Base-by-base conservation (phyloP, 1,140 invertebrate genomes). In the Brachystomella parvula region DNA sequence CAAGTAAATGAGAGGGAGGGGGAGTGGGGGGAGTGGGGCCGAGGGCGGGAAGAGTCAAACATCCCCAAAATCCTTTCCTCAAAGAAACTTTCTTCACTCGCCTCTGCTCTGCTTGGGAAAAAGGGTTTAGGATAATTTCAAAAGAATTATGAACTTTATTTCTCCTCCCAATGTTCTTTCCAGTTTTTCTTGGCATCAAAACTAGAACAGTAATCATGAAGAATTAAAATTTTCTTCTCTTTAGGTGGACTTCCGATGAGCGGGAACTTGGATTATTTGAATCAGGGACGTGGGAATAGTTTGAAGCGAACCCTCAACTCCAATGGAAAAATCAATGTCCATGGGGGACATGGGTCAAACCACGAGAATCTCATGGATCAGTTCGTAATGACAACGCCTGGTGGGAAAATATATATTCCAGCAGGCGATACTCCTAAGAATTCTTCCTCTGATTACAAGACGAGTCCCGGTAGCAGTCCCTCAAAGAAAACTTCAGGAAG, bases 391-490 rank as follows among this genome's bases (percentile, higher is more conserved):
- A 85, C 90, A 77, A 92, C 89, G 63, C 86, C 89, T 71, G 91
- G 89, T 68, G 91, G 90, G 76, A 92, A 90, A 82, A 90, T 93
- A 77, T 94, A 92, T 82, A 90, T 93, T 84, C 90, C 90, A 79
- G 26, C 31, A 58, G 59, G 49, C 87, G 89, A 90, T 82, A 87
- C 89, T 76, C 87, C 89, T 78, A 92, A 92, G 81, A 90, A 89
- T 82, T 84, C 85, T 73, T 87, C 88, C 76, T 87, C 90, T 81
- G 89, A 90, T 78, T 91, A 90, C 81, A 92, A 92, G 79, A 88
- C 87, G 73, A 88, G 87, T 56, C 87, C 87, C 69, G 87, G 87
- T 76, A 87, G 86, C 80, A 89, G 87, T 44, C 71, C 70, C 35
- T 70, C 70, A n/a, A 72, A 72, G 49, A 72, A 72, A 58, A 68